phyloP scores from a whole-genome alignment of 2,113 vertebrate species.

The Symphodus melops region DNA sequence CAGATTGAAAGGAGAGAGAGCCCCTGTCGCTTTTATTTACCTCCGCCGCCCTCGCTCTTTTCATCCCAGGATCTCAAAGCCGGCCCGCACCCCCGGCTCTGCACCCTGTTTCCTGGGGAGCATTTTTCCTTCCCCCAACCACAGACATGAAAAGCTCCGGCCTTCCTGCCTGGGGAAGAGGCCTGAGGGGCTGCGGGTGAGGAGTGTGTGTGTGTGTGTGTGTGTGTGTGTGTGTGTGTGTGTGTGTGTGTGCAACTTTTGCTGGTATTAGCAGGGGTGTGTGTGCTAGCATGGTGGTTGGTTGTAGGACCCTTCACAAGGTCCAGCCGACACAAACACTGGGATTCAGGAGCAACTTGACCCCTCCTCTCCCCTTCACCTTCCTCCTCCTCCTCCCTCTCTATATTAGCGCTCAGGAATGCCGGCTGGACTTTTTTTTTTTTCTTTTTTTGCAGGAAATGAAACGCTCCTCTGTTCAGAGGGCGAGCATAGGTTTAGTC shows the following conservation, averaged over 20 bases:
- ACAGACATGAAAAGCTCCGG: constrained; percentile 87
- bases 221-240: constrained; percentile 59
- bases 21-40: constrained; percentile 87
- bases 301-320: constrained; percentile 79
- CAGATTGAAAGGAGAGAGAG: constrained; percentile 67
- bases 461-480: constrained; percentile 87
- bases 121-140: constrained; percentile 84
- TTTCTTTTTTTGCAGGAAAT: constrained; percentile 84
- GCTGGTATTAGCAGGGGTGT: constrained; percentile 63
- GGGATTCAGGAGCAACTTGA: constrained; percentile 86
- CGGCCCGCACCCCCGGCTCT: constrained; percentile 71
- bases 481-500: constrained; percentile 66
- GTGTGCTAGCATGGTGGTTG: constrained; percentile 56
- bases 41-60: constrained; percentile 80
- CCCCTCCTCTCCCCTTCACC: constrained; percentile 53
- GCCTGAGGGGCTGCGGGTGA: constrained; percentile 79
- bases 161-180: constrained; percentile 87
- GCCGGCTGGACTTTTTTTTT: constrained; percentile 76
- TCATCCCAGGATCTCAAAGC: constrained; percentile 86
- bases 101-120: constrained; percentile 89
- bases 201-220: constrained; percentile 53
- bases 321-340: constrained; percentile 84
- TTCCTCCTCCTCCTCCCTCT: constrained; percentile 30
- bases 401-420: constrained; percentile 85
- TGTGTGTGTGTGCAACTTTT: constrained; percentile 68